These are phyloP conservation scores for Lethrus apterus DNA, from an alignment of 1,140 invertebrate species.

Conservation along the genomic window DNA sequence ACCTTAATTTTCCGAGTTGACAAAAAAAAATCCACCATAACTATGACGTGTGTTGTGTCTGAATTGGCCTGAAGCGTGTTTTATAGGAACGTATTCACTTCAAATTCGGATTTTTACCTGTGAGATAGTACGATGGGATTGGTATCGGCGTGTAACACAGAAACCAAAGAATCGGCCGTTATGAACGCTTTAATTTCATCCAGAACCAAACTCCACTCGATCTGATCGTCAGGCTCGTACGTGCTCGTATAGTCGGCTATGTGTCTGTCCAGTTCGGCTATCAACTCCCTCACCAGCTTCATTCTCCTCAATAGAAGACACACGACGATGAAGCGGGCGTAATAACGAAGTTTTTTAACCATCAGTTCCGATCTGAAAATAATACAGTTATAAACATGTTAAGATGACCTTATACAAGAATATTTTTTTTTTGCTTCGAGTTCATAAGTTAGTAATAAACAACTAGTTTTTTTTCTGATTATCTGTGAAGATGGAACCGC, in stretches of 20 bases:
- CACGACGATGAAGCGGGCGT: conserved; percentile 94
- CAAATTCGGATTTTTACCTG: conserved; percentile 48
- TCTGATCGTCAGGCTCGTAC: conserved; percentile 93
- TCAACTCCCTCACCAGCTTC: conserved; percentile 86
- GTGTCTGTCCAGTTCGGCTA: conserved; percentile 83
- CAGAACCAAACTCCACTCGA: conserved; percentile 91
- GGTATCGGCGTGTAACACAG: conserved; percentile 79
- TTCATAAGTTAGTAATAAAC: no score
- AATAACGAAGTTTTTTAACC: conserved; percentile 96
- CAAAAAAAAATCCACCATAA: no score
- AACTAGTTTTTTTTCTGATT: no score
- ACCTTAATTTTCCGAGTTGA: no score
- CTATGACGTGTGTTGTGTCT: not conserved
- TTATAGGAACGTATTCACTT: not conserved
- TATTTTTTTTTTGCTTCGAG: not conserved
- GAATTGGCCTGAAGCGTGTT: not conserved
- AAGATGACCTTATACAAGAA: no score
- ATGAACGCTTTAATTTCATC: conserved; percentile 94
- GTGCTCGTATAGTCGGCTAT: conserved; percentile 91
- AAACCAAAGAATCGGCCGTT: conserved; percentile 82
- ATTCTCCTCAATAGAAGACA: conserved; percentile 91
- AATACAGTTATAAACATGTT: no score
- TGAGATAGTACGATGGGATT: conserved; percentile 77
- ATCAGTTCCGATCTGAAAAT: conserved; percentile 76
- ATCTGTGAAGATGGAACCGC: no score